phyloP scores from a whole-genome alignment of 2,797 vertebrate species.

The Amblyraja radiata region DNA sequence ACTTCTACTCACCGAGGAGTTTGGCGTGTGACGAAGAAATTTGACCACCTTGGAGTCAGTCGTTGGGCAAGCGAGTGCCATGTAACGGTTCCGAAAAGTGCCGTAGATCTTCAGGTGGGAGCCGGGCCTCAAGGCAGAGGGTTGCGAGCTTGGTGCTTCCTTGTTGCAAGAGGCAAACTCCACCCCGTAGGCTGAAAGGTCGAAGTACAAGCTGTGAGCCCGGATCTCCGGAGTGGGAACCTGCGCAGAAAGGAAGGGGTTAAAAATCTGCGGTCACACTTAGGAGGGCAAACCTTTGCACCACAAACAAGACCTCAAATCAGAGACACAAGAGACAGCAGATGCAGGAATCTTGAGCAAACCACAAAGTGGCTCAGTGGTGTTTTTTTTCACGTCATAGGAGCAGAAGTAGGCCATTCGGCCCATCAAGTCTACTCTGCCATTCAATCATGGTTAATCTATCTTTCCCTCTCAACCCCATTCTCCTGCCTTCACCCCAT shows the following conservation, averaged over 20 bases:
- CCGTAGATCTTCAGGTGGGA: conserved; percentile 75
- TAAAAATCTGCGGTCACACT: neutral
- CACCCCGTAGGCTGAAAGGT: conserved; percentile 70
- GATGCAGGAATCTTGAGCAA: too few relatives aligned
- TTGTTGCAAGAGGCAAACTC: conserved; percentile 49
- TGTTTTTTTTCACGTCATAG: too few relatives aligned
- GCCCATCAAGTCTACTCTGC: too few relatives aligned
- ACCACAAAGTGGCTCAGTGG: too few relatives aligned
- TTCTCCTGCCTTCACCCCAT: too few relatives aligned
- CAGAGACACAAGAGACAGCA: too few relatives aligned
- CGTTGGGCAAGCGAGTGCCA: conserved; percentile 64
- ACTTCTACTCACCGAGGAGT: conserved; percentile 61
- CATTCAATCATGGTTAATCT: too few relatives aligned
- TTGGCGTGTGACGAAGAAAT: conserved; percentile 65
- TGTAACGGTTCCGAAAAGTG: conserved; percentile 67
- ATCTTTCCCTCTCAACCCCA: too few relatives aligned
- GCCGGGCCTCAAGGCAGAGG: conserved; percentile 52
- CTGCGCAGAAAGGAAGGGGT: conserved; percentile 44
- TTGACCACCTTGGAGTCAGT: conserved; percentile 67
- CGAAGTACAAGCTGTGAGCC: conserved; percentile 66
- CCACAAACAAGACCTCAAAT: neutral
- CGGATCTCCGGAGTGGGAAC: conserved; percentile 73
- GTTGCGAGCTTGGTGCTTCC: conserved; percentile 48
- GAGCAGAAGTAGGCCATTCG: too few relatives aligned
- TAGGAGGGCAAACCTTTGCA: neutral